These are phyloP conservation scores for Cataglyphis rosenhaueri DNA, from an alignment of 2,888 invertebrate species.

Conservation along the genomic window DNA sequence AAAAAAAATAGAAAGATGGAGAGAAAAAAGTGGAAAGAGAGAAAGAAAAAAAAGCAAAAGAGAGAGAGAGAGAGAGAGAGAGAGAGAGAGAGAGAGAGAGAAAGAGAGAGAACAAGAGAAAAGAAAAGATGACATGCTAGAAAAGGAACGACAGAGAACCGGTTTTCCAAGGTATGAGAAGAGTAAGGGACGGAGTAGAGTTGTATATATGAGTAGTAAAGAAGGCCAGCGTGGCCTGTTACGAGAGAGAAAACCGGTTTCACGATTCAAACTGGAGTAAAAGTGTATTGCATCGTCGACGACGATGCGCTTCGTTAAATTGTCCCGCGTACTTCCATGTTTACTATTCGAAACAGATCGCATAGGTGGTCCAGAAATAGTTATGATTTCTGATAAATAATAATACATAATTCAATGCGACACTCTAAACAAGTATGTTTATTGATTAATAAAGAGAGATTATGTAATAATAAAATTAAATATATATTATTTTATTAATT, in stretches of 20 bases:
- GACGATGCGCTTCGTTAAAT: slow-evolving; percentile 68
- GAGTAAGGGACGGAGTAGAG: slow-evolving; percentile 43
- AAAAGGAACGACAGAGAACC: slow-evolving; percentile 60
- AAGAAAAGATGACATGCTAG: slow-evolving; percentile 30
- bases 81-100: slow-evolving; percentile 42
- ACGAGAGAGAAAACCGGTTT: slow-evolving; percentile 80
- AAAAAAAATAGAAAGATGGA: slow-evolving; percentile 53
- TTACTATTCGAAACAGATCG: slow-evolving; percentile 56
- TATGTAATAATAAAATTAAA: neutral
- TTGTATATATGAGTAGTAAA: slow-evolving; percentile 65
- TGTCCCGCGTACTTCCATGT: slow-evolving; percentile 66
- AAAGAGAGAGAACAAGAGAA: slow-evolving; percentile 25
- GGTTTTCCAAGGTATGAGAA: slow-evolving; percentile 68
- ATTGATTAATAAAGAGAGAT: neutral
- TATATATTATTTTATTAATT: neutral
- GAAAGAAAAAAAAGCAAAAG: slow-evolving; percentile 15
- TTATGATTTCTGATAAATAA: slow-evolving; percentile 14
- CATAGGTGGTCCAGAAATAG: slow-evolving; percentile 24
- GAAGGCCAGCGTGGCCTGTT: slow-evolving; percentile 78
- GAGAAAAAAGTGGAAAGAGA: slow-evolving; percentile 26
- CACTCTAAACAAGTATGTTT: neutral
- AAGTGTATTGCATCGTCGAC: slow-evolving; percentile 77
- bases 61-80: slow-evolving; percentile 33
- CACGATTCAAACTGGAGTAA: slow-evolving; percentile 82
- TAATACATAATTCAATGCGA: neutral